A percentile compares a stretch with the other conserved stretches of the same genome.
Evolutionary conservation across 1,140 invertebrate genomes (phyloP).

Genomic region (Hyphantria cunea): DNA sequence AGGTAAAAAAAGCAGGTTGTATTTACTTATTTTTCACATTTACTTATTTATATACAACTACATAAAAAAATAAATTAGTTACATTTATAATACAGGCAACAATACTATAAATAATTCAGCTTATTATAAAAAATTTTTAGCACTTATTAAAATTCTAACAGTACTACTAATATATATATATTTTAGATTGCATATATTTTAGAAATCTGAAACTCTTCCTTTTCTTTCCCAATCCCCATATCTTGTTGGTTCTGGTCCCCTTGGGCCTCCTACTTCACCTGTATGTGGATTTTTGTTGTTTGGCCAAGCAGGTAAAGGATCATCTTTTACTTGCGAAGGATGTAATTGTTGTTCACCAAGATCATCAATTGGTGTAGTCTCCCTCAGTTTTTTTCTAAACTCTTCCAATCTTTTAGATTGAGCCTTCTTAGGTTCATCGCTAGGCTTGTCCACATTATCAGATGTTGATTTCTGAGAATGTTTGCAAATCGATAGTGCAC

Average conservation of each 20-base stretch:
- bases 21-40: too few species aligned
- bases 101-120: too few species aligned
- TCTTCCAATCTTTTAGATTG: slow-evolving; percentile 77
- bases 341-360: slow-evolving; percentile 84
- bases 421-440: slow-evolving; percentile 41
- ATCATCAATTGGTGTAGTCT: slow-evolving; percentile 84
- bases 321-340: slow-evolving; percentile 90
- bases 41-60: too few species aligned
- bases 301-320: slow-evolving; percentile 93
- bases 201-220: slow-evolving; percentile 98
- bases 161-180: background rate
- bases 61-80: too few species aligned
- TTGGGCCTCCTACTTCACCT: slow-evolving; percentile 96
- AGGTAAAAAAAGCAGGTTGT: too few species aligned
- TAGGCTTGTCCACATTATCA: slow-evolving; percentile 18
- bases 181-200: slow-evolving; percentile 49
- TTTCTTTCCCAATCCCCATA: slow-evolving; percentile 99
- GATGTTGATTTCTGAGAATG: slow-evolving; percentile 45
- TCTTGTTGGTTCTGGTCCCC: slow-evolving; percentile 98
- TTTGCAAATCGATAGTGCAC: slow-evolving; percentile 24
- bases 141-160: too few species aligned
- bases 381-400: slow-evolving; percentile 84
- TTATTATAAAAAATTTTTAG: too few species aligned
- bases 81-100: too few species aligned
- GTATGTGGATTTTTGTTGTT: slow-evolving; percentile 95